phyloP scores from a whole-genome alignment of 2,888 invertebrate genomes.

The Corbicula japonica region DNA sequence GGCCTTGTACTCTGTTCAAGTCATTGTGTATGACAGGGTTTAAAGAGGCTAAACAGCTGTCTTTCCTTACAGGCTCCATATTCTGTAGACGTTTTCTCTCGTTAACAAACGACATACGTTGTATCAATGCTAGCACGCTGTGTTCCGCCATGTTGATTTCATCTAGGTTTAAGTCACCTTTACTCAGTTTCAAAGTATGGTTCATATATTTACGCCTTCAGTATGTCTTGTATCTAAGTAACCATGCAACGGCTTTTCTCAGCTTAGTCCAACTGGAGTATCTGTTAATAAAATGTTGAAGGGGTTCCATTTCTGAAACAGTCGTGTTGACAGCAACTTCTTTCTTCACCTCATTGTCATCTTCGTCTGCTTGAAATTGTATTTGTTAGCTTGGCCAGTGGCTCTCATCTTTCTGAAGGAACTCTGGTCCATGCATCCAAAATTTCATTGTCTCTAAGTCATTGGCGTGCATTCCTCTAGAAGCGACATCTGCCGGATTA shows the following conservation, averaged over 20 bases:
- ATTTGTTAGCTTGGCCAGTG: constrained; percentile 28
- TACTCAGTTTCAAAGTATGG: not conserved
- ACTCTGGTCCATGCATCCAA: constrained; percentile 46
- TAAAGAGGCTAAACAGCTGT: constrained; percentile 16
- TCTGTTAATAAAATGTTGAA: constrained; percentile 3
- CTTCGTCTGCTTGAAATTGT: constrained; percentile 14
- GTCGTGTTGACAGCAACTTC: constrained; percentile 23
- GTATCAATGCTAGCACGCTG: not conserved
- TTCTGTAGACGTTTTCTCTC: constrained; percentile 3
- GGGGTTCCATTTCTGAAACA: not conserved
- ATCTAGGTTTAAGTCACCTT: not conserved
- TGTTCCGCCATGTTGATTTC: not conserved
- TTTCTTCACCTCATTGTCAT: constrained; percentile 36
- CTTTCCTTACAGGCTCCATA: not conserved
- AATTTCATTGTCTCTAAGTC: constrained; percentile 4
- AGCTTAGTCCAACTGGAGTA: constrained; percentile 43
- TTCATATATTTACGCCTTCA: constrained; percentile 18
- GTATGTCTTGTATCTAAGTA: constrained; percentile 20
- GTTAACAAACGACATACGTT: not conserved
- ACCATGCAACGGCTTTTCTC: constrained; percentile 28
- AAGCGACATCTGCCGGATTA: constrained; percentile 49
- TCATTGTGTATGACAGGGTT: constrained; percentile 18
- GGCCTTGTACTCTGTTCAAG: not conserved
- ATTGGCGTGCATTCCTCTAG: constrained; percentile 24
- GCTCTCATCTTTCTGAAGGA: constrained; percentile 1